Conservation (phyloP, 2,113 vertebrate species). For the Garra rufa region DNA sequence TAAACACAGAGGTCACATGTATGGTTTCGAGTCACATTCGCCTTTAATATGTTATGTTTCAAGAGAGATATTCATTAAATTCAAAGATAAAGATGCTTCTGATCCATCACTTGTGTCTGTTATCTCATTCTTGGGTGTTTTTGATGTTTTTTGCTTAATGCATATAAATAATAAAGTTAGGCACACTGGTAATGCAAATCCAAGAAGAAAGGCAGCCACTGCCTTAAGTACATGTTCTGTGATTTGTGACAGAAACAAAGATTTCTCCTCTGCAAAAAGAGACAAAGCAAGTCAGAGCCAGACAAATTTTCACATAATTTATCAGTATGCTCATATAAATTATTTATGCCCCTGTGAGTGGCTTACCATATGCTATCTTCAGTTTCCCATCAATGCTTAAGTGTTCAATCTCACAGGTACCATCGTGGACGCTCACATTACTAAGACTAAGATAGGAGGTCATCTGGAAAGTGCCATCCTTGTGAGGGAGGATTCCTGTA, state of each 20-base stretch:
- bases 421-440: conserved; percentile 3
- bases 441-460: conserved; percentile 39
- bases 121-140: background rate
- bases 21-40: background rate
- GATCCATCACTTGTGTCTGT: conserved; percentile 19
- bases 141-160: background rate
- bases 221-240: background rate
- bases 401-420: conserved; percentile 50
- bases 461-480: conserved; percentile 54
- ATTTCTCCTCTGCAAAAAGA: conserved; percentile 21
- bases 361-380: conserved; percentile 32
- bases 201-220: background rate
- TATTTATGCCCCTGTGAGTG: background rate
- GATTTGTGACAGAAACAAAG: background rate
- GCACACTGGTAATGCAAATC: background rate
- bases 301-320: background rate
- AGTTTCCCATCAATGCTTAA: conserved; percentile 43
- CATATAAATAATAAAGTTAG: background rate
- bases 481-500: conserved; percentile 49
- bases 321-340: background rate
- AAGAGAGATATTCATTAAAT: conserved; percentile 22
- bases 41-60: background rate
- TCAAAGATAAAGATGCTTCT: conserved; percentile 29
- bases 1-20: background rate
- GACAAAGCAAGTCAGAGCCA: background rate